Evolutionary conservation across 2,888 invertebrate species (phyloP).

Genomic region (Apotomis betuletana): DNA sequence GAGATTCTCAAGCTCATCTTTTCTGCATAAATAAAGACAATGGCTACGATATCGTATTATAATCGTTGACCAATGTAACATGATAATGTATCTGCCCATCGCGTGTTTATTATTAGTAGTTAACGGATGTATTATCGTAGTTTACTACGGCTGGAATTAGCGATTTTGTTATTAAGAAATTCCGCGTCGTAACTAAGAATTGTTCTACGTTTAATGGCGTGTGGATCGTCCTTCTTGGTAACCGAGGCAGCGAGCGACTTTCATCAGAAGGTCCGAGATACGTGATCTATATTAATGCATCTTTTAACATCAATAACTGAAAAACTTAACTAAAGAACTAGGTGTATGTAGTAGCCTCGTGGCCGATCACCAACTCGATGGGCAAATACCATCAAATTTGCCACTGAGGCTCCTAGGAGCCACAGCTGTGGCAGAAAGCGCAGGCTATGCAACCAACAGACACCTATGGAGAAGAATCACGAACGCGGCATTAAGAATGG

Average conservation of each 20-base stretch:
- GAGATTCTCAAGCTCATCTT: conserved; percentile 22
- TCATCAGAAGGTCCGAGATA: not conserved
- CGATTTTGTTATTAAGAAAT: conserved; percentile 26
- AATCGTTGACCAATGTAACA: conserved; percentile 38
- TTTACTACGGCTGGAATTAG: conserved; percentile 16
- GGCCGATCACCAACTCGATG: too few species aligned
- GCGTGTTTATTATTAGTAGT: conserved; percentile 28
- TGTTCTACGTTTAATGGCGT: conserved; percentile 12
- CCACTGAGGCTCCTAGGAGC: too few species aligned
- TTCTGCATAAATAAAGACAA: conserved; percentile 26
- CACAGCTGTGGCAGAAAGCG: too few species aligned
- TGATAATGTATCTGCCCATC: conserved; percentile 34
- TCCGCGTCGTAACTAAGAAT: conserved; percentile 15
- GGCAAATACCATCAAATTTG: too few species aligned
- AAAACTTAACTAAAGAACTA: too few species aligned
- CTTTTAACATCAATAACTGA: not conserved
- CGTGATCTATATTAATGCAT: not conserved
- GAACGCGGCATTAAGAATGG: too few species aligned
- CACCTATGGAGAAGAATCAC: too few species aligned
- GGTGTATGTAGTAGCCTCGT: too few species aligned
- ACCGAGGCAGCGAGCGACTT: not conserved
- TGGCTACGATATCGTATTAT: conserved; percentile 32
- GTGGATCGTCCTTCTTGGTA: conserved; percentile 26
- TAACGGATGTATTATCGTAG: conserved; percentile 13
- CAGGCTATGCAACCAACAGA: too few species aligned